These are phyloP conservation scores for Nothobranchius furzeri DNA, from an alignment of 2,113 vertebrate species.

Conservation along the genomic window DNA sequence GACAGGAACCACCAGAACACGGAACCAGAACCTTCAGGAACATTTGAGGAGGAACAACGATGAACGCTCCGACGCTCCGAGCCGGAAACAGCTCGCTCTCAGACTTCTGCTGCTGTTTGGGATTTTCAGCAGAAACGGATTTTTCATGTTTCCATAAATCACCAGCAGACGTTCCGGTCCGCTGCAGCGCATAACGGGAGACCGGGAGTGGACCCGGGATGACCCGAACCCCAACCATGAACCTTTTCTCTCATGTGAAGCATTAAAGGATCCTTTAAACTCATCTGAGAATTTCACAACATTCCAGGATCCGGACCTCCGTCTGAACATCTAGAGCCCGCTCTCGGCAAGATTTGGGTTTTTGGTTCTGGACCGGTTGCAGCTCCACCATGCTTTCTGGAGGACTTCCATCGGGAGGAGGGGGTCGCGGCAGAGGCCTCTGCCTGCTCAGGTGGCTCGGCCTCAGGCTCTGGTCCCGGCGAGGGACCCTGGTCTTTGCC, in stretches of 20 bases:
- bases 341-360: neutral
- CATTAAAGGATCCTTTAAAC: neutral
- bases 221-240: too few species aligned
- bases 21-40: too few species aligned
- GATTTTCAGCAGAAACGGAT: too few species aligned
- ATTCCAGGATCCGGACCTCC: neutral
- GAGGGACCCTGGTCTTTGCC: conserved; percentile 78
- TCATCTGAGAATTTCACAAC: neutral
- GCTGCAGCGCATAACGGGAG: neutral
- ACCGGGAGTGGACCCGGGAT: neutral
- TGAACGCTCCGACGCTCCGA: too few species aligned
- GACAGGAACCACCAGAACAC: too few species aligned
- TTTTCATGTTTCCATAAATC: too few species aligned
- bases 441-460: conserved; percentile 74
- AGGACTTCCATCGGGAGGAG: conserved; percentile 1
- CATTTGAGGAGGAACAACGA: too few species aligned
- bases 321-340: neutral
- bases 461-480: conserved; percentile 74
- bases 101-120: too few species aligned
- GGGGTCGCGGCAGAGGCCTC: conserved; percentile 34
- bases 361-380: neutral
- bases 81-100: too few species aligned
- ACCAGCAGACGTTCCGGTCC: neutral
- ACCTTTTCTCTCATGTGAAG: neutral
- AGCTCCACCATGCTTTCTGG: conserved; percentile 41